Conservation (phyloP, 2,113 vertebrate genomes). For the Girardinichthys multiradiatus region DNA sequence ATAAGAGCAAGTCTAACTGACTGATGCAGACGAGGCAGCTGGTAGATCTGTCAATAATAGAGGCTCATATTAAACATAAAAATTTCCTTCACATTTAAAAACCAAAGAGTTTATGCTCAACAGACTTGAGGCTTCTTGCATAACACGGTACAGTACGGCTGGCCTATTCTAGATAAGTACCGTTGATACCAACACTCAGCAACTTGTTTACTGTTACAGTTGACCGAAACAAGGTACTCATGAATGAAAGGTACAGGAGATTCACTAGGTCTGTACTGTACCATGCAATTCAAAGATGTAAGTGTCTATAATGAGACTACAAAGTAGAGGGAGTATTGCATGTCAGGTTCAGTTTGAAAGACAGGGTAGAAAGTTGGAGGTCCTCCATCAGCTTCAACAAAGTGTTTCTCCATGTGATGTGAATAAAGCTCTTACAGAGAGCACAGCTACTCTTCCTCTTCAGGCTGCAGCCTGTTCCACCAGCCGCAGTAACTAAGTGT, state of each 20-base stretch:
- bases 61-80: background rate
- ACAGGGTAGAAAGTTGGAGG: conserved; percentile 1
- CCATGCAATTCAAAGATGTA: background rate
- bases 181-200: background rate
- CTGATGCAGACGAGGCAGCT: too few species aligned
- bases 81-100: conserved; percentile 25
- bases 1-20: background rate
- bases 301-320: background rate
- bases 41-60: background rate
- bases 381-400: conserved; percentile 1
- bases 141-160: background rate
- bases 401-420: background rate
- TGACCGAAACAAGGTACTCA: background rate
- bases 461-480: background rate
- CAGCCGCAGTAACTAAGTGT: too few species aligned
- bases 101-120: conserved; percentile 2
- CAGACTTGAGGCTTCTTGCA: background rate
- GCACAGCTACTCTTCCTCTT: background rate
- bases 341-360: conserved; percentile 3
- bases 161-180: background rate
- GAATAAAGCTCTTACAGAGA: background rate
- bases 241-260: background rate
- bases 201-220: background rate
- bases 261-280: background rate
- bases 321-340: conserved; percentile 10